Evolutionary conservation across 2,797 vertebrate species (phyloP).

Genomic region (Echiichthys vipera): DNA sequence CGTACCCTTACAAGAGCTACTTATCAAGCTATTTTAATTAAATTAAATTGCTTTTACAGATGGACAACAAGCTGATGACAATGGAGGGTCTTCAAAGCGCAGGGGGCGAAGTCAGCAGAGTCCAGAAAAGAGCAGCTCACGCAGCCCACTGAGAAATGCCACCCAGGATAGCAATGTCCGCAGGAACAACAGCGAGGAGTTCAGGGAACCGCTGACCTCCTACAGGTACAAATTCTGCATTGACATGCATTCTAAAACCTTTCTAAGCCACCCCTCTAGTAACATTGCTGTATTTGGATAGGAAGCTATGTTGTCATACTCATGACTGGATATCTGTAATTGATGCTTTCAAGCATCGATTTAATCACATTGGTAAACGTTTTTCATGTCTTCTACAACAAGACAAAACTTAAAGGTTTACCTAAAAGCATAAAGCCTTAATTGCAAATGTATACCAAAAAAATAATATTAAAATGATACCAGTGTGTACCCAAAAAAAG

Average conservation of each 20-base stretch:
- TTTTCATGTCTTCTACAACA: neutral
- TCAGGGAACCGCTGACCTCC: slow-evolving; percentile 89
- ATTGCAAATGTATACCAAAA: neutral
- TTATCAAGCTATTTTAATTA: no score
- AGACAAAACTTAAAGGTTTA: neutral
- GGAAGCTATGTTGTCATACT: neutral
- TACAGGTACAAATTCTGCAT: slow-evolving; percentile 84
- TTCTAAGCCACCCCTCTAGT: no score
- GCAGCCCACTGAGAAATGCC: slow-evolving; percentile 91
- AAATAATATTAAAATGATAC: neutral
- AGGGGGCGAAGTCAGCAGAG: slow-evolving; percentile 81
- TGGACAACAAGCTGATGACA: slow-evolving; percentile 73
- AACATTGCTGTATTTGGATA: neutral
- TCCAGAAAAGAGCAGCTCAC: slow-evolving; percentile 90
- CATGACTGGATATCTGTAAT: neutral
- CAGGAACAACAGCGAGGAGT: slow-evolving; percentile 88
- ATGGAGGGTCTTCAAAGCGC: slow-evolving; percentile 78
- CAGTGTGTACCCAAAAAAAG: no score
- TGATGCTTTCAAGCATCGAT: neutral
- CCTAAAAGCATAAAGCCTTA: neutral
- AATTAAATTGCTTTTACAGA: slow-evolving; percentile 72
- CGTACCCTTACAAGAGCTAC: no score
- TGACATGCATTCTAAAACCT: neutral
- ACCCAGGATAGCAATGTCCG: slow-evolving; percentile 93
- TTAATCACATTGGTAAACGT: neutral